phyloP scores from a whole-genome alignment of 2,113 vertebrate species.

The Paramormyrops kingsleyae region DNA sequence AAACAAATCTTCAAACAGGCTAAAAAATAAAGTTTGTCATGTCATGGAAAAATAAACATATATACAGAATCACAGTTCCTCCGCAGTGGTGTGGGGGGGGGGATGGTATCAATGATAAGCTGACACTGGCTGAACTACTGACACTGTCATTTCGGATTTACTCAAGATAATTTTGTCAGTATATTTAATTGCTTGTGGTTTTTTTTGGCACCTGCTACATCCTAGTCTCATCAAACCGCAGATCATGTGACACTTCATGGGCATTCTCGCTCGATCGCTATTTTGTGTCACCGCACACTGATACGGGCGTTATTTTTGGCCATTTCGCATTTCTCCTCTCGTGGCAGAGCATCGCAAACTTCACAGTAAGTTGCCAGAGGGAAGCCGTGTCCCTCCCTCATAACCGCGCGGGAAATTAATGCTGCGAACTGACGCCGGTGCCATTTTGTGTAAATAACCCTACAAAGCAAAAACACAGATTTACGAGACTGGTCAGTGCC shows the following conservation, averaged over 20 bases:
- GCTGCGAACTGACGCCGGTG: background rate
- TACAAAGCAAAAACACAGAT: background rate
- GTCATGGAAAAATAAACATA: background rate
- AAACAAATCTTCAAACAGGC: background rate
- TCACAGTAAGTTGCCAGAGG: background rate
- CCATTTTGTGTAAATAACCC: background rate
- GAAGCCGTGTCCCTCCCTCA: background rate
- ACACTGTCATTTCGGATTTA: background rate
- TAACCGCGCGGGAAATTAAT: background rate
- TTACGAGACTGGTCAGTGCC: background rate
- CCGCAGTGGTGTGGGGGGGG: background rate
- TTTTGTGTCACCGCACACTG: background rate
- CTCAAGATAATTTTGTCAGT: background rate
- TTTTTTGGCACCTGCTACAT: background rate
- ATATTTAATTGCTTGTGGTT: background rate
- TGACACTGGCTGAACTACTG: background rate
- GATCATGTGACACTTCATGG: background rate
- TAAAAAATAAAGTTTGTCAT: background rate
- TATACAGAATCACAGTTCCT: background rate
- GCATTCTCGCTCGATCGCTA: background rate
- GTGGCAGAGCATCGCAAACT: background rate
- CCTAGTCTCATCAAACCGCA: background rate
- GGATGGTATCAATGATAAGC: background rate
- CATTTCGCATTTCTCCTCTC: background rate
- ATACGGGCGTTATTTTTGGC: background rate